phyloP scores from a whole-genome alignment of 2,888 invertebrate genomes.

The Heteromyza rotundicornis region DNA sequence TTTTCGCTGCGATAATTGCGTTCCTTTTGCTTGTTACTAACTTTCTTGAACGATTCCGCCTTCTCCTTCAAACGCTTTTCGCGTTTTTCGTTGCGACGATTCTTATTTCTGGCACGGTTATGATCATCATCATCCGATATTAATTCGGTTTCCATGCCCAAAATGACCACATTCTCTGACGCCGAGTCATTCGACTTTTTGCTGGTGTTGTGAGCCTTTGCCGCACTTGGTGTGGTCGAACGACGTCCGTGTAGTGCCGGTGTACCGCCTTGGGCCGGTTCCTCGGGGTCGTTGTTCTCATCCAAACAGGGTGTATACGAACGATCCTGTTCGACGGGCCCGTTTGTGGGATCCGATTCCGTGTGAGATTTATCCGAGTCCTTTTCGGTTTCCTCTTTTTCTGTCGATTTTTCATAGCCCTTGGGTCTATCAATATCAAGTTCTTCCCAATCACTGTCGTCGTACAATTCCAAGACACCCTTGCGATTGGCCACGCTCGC shows the following conservation, averaged over 20 bases:
- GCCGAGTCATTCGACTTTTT: conserved; percentile 18
- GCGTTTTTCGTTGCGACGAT: conserved; percentile 31
- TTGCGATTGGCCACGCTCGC: conserved; percentile 48
- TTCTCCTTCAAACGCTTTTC: conserved; percentile 44
- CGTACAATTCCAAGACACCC: conserved; percentile 65
- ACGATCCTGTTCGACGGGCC: conserved; percentile 67
- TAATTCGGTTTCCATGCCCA: conserved; percentile 75
- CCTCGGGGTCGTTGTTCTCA: conserved; percentile 65
- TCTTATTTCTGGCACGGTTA: conserved; percentile 30
- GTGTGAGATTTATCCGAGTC: conserved; percentile 15
- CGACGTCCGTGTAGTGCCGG: background rate
- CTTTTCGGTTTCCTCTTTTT: conserved; percentile 37
- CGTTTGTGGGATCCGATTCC: conserved; percentile 15
- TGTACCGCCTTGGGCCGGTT: conserved; percentile 29
- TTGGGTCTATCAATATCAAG: conserved; percentile 57
- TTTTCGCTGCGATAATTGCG: conserved; percentile 79
- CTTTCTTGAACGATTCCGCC: conserved; percentile 76
- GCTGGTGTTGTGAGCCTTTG: conserved; percentile 16
- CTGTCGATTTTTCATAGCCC: conserved; percentile 48
- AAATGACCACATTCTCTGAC: conserved; percentile 45
- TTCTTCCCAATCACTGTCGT: conserved; percentile 65
- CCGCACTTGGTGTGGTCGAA: background rate
- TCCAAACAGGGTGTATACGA: conserved; percentile 78
- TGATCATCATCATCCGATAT: conserved; percentile 75
- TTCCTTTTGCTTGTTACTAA: conserved; percentile 78